Base-by-base conservation (phyloP, 2,797 vertebrate genomes). In the Pogonophryne albipinna region DNA sequence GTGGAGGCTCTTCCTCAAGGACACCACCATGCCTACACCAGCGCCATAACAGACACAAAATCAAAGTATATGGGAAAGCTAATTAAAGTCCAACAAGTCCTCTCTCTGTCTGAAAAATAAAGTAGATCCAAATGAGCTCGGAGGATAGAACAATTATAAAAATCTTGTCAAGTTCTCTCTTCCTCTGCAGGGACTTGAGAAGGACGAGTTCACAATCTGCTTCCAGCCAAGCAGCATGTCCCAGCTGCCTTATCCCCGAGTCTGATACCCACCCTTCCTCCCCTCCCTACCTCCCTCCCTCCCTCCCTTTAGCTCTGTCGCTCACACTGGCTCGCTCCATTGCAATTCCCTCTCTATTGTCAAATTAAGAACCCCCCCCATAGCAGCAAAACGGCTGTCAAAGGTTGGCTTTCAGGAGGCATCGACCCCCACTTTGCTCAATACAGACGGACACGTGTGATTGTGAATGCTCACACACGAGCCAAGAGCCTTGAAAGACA, bases 1-100 rank as follows among this genome's bases (percentile, higher is more conserved):
- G 57, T 91, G 94, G 85, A 98, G 86, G 79, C 94, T 96, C 90
- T 97, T 96, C 89, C 95, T 96, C 82, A 97, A 92, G 87, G 96
- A 95, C 71, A 98, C 95, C 91, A 99, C 97, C 97, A 98, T 99
- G 85, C 63, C 89, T 91, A 91, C 82, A 64, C 10, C 57, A 42
- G 74, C 0, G 6, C 50, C 88, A 91, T 89, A 55, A 52, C 85
- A 81, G 53, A 66, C 11, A 13, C 17, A 63, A 60, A 76, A 69
- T 70, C 5, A 10, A 49, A 84, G 66, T 11, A 46, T 9, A 46
- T 9, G 46, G n/a, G 19, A 11, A 69, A 55, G 38, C 23, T 49
- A 46, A 82, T n/a, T 52, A 47, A 17, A 61, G 12, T 63, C 53
- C 52, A 42, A 62, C 27, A 76, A 74, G 47, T 76, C 57, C 55